Evolutionary conservation across 1,140 invertebrate species (phyloP).

Genomic region (Leptinotarsa undecemlineata): DNA sequence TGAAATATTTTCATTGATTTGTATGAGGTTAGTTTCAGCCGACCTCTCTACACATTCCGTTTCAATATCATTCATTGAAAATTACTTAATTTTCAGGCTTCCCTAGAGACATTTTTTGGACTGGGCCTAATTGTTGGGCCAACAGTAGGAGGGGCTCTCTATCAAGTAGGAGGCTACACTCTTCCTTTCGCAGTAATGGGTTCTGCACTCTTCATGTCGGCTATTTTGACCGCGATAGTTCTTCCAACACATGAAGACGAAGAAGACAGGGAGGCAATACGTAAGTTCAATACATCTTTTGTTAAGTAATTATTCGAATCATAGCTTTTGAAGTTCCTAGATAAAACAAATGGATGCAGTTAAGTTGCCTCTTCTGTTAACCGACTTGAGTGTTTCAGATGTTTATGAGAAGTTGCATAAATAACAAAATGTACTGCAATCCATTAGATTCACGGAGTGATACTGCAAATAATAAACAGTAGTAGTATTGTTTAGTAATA

Average conservation of each 20-base stretch:
- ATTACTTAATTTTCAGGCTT: conserved; percentile 62
- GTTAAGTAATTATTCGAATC: neutral
- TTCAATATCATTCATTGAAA: neutral
- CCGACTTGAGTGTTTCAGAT: no score
- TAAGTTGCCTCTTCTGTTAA: no score
- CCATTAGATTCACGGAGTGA: no score
- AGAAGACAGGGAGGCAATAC: conserved; percentile 61
- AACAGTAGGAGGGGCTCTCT: conserved; percentile 80
- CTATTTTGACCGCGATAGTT: conserved; percentile 73
- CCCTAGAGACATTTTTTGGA: conserved; percentile 88
- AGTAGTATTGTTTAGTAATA: no score
- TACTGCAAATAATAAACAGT: no score
- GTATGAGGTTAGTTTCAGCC: no score
- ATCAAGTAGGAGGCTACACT: conserved; percentile 79
- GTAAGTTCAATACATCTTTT: conserved; percentile 56
- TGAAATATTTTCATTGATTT: no score
- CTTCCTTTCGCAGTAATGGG: conserved; percentile 87
- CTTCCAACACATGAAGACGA: conserved; percentile 68
- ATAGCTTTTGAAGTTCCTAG: no score
- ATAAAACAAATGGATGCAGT: no score
- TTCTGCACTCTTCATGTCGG: conserved; percentile 72
- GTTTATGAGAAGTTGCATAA: no score
- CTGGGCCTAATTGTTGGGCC: conserved; percentile 86
- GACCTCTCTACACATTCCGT: no score
- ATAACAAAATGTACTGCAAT: no score